Evolutionary conservation across 2,113 vertebrate genomes (phyloP).

Genomic region (Nyctereutes procyonoides): DNA sequence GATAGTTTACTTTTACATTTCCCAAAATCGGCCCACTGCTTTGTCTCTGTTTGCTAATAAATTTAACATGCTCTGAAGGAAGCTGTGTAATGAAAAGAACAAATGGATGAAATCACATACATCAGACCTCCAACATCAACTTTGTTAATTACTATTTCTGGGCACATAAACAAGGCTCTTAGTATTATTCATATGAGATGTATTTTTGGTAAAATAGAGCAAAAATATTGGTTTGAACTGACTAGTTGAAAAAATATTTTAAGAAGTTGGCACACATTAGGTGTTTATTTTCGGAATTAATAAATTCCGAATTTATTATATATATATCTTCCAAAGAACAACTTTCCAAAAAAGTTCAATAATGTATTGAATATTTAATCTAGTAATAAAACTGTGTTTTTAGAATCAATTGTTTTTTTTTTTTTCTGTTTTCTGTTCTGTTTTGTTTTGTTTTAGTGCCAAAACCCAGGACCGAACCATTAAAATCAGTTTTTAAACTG

Average conservation of each 20-base stretch:
- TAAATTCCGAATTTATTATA: too few relatives aligned
- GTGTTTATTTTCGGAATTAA: not conserved
- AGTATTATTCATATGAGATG: not conserved
- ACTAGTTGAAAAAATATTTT: not conserved
- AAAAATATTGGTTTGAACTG: not conserved
- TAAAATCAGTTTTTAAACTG: not conserved
- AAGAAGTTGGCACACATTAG: not conserved
- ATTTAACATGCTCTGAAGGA: not conserved
- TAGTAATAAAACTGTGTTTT: not conserved
- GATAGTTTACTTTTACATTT: not conserved
- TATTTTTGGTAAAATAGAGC: not conserved
- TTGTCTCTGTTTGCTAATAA: not conserved
- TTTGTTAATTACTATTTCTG: not conserved
- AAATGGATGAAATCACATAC: not conserved
- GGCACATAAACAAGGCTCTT: not conserved
- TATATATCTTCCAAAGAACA: not conserved
- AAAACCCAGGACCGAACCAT: too few relatives aligned
- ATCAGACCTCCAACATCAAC: not conserved
- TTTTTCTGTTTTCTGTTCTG: too few relatives aligned
- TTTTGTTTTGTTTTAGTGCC: too few relatives aligned
- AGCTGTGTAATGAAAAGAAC: not conserved
- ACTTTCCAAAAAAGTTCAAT: not conserved
- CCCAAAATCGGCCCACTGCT: not conserved
- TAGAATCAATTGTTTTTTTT: not conserved
- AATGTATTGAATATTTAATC: not conserved